Base-by-base conservation (phyloP, 2,797 vertebrate genomes). In the Melanotaenia maccullochi region DNA sequence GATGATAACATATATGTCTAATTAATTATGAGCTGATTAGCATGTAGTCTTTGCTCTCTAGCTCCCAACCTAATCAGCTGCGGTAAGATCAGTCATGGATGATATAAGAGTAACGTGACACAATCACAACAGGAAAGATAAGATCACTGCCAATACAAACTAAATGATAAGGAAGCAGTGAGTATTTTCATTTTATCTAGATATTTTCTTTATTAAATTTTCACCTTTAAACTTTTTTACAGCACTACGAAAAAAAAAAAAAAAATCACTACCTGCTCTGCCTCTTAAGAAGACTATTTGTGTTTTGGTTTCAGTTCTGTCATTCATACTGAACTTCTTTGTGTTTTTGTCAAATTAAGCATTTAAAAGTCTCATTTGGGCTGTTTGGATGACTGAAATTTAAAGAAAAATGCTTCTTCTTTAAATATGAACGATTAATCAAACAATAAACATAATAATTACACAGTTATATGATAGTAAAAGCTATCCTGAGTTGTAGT, bases 1-100 rank as follows among this genome's bases (percentile, higher is more conserved):
- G 52, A 14, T 42, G 75, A 68, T 65, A 60, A 71, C 55, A 18
- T 69, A 60, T 47, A 60, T 60, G 64, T 69, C 63, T 65, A 71
- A 76, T 77, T 76, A 85, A 82, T 77, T 54, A 75, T 42, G 51
- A 42, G 40, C 66, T 79, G 63, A 83, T 85, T 58, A 78, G 69
- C 71, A 73, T 67, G 57, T 42, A 69, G 70, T 80, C 71, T 81
- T 57, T 66, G 55, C 54, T 81, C 74, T 74, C 47, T 3, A 52
- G 52, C 65, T 72, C 56, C 60, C 64, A 65, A n/a, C 61, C 32
- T 69, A 62, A 77, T 64, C 66, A 74, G 71, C 59, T 24, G 59
- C 68, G 24, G 59, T 49, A 38, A 73, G 74, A 65, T 77, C 65
- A 51, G 61, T 56, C 32, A 1, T 47, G 47, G 25, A 71, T 52